A percentile compares a stretch with the other conserved stretches of the same genome.
phyloP scores from a whole-genome alignment of 2,888 invertebrate genomes.

The Archips xylosteana region DNA sequence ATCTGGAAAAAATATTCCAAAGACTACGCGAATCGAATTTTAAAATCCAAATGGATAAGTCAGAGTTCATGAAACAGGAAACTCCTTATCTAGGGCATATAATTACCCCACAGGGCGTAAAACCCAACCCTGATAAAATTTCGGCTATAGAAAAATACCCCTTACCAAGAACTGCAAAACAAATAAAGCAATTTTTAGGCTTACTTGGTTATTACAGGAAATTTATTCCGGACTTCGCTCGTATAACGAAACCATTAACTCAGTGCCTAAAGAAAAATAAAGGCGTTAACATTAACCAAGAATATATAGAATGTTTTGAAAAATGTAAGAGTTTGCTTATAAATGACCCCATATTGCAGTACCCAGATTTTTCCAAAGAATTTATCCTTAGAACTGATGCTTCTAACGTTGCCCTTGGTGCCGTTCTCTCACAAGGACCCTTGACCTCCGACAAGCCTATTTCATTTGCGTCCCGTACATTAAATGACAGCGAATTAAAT shows the following conservation, averaged over 20 bases:
- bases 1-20: background rate
- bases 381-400: constrained; percentile 54
- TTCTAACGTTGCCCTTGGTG: constrained; percentile 52
- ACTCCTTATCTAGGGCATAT: constrained; percentile 48
- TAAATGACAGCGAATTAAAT: constrained; percentile 13
- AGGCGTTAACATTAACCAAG: constrained; percentile 31
- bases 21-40: constrained; percentile 45
- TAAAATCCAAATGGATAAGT: constrained; percentile 52
- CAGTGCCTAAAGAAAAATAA: constrained; percentile 45
- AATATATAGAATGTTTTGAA: constrained; percentile 40
- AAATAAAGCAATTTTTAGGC: constrained; percentile 51
- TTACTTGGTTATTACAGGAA: constrained; percentile 51
- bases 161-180: constrained; percentile 48
- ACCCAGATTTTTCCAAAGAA: constrained; percentile 55
- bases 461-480: constrained; percentile 30
- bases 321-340: constrained; percentile 45
- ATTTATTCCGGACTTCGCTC: constrained; percentile 52
- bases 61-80: constrained; percentile 48
- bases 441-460: constrained; percentile 41
- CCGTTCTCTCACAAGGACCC: constrained; percentile 49
- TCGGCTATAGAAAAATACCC: constrained; percentile 48
- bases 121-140: constrained; percentile 51
- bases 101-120: constrained; percentile 47
- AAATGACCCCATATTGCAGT: constrained; percentile 55
- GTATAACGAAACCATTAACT: constrained; percentile 46